phyloP scores from a whole-genome alignment of 1,140 invertebrate genomes.

The Aradophagus sp. region DNA sequence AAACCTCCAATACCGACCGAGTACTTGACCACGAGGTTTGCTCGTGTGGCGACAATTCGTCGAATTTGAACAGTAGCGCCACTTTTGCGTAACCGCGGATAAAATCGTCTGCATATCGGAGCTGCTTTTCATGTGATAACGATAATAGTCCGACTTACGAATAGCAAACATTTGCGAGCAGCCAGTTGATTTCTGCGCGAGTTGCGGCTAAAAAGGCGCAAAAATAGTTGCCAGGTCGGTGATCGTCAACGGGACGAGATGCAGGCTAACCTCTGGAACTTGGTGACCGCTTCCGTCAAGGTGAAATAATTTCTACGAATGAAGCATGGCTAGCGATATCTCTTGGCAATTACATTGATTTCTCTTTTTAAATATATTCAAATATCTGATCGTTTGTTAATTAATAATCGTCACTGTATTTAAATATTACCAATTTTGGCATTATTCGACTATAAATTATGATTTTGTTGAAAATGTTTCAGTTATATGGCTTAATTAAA shows the following conservation, averaged over 20 bases:
- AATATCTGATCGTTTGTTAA: too few relatives aligned
- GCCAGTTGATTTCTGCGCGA: constrained; percentile 22
- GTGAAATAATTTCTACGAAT: constrained; percentile 58
- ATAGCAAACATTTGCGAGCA: constrained; percentile 40
- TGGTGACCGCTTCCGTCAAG: constrained; percentile 68
- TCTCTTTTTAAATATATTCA: too few relatives aligned
- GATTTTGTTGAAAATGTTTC: too few relatives aligned
- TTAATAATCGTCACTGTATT: too few relatives aligned
- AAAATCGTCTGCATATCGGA: constrained; percentile 43
- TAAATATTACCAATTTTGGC: too few relatives aligned
- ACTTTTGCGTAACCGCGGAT: constrained; percentile 51
- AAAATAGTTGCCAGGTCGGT: constrained; percentile 1
- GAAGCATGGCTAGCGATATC: constrained; percentile 17
- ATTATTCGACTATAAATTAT: too few relatives aligned
- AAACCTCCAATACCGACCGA: constrained; percentile 9
- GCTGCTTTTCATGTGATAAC: constrained; percentile 33
- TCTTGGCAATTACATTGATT: too few relatives aligned
- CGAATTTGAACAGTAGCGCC: constrained; percentile 34
- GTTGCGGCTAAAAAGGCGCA: too few relatives aligned
- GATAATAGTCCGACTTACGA: constrained; percentile 39
- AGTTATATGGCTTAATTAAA: too few relatives aligned
- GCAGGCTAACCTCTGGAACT: constrained; percentile 71
- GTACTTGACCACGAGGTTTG: background rate
- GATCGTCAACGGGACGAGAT: constrained; percentile 56
- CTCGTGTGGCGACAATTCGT: constrained; percentile 4